Conservation (phyloP, 1,140 invertebrate genomes). For the Lordiphosa stackelbergi region DNA sequence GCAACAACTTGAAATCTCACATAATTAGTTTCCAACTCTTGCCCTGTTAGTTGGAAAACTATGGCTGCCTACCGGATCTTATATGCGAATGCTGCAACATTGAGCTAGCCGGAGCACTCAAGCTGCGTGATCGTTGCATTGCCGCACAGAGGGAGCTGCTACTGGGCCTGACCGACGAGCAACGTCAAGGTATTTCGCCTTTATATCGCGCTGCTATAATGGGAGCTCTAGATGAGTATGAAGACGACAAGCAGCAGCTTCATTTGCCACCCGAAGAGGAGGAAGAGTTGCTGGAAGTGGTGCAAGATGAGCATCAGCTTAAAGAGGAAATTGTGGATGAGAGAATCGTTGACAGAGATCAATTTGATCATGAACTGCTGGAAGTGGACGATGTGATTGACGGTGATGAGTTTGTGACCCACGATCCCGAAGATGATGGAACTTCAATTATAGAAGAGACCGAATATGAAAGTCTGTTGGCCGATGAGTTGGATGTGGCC, state of each 20-base stretch:
- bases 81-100: constrained; percentile 61
- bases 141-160: constrained; percentile 46
- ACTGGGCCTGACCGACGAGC: constrained; percentile 34
- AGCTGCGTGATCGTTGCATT: constrained; percentile 56
- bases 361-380: constrained; percentile 33
- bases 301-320: constrained; percentile 1
- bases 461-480: constrained; percentile 53
- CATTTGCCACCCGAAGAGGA: constrained; percentile 7
- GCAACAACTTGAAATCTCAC: neutral
- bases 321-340: constrained; percentile 26
- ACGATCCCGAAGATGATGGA: constrained; percentile 33
- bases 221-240: constrained; percentile 16
- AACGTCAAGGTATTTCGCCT: constrained; percentile 19
- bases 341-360: constrained; percentile 37
- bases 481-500: constrained; percentile 45
- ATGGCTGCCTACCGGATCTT: constrained; percentile 41
- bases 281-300: constrained; percentile 27
- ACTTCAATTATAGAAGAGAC: constrained; percentile 46
- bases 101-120: constrained; percentile 38
- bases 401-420: constrained; percentile 14
- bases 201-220: constrained; percentile 24
- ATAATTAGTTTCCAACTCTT: neutral
- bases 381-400: constrained; percentile 40
- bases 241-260: neutral
- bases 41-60: constrained; percentile 39